phyloP scores from a whole-genome alignment of 2,888 invertebrate genomes.

The Mylabris sibirica region DNA sequence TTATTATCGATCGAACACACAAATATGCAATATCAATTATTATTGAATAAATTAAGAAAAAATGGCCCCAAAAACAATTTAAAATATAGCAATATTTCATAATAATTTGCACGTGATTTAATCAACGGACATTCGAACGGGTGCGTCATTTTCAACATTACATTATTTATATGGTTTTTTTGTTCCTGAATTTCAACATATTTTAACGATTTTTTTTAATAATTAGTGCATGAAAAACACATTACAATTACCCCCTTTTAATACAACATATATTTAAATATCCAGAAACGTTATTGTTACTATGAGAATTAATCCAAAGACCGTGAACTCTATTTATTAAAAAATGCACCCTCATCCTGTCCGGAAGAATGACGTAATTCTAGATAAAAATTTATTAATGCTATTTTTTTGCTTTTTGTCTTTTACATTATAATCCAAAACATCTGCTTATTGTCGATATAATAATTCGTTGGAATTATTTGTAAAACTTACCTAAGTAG shows the following conservation, averaged over 20 bases:
- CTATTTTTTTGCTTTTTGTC: too few species aligned
- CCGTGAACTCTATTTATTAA: conserved; percentile 2
- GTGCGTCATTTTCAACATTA: not conserved
- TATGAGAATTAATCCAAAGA: not conserved
- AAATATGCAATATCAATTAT: conserved; percentile 20
- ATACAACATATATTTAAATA: not conserved
- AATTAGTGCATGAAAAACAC: conserved; percentile 3
- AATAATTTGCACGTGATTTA: conserved; percentile 30
- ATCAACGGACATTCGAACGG: conserved; percentile 15
- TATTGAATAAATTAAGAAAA: conserved; percentile 10
- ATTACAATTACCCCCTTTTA: not conserved
- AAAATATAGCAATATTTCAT: conserved; percentile 14
- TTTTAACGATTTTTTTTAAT: conserved; percentile 1
- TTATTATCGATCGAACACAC: conserved; percentile 10
- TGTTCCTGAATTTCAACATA: conserved; percentile 1
- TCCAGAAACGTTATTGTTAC: not conserved
- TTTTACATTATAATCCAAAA: not conserved
- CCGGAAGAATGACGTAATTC: conserved; percentile 8
- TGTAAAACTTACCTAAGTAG: conserved; percentile 79
- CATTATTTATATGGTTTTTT: not conserved
- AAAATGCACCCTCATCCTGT: conserved; percentile 5
- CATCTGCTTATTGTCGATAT: not conserved
- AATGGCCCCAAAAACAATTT: conserved; percentile 23
- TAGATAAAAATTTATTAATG: not conserved
- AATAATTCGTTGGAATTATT: not conserved